phyloP scores from a whole-genome alignment of 2,113 vertebrate genomes.

The Hylia prasina region DNA sequence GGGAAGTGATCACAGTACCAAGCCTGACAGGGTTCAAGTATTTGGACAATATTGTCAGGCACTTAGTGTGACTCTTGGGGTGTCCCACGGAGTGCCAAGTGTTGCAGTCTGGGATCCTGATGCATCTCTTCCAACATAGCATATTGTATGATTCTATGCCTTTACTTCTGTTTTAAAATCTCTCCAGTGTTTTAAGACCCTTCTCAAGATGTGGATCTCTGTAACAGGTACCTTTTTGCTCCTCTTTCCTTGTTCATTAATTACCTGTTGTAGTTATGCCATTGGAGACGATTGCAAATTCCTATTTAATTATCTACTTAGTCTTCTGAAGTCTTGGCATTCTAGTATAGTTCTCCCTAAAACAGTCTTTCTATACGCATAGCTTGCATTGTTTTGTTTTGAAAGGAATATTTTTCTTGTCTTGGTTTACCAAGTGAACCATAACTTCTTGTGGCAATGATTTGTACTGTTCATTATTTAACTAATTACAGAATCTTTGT shows the following conservation, averaged over 20 bases:
- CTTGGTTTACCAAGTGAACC: not conserved
- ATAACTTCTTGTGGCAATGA: not conserved
- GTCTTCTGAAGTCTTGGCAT: not conserved
- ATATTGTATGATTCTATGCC: not conserved
- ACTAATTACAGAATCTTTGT: not conserved
- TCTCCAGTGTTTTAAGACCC: not conserved
- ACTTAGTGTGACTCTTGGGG: not conserved
- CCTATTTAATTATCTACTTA: not conserved
- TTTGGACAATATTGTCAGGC: not conserved
- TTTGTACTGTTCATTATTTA: not conserved
- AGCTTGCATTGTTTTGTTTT: not conserved
- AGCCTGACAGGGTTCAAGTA: not conserved
- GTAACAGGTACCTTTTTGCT: not conserved
- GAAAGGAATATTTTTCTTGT: not conserved
- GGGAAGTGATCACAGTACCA: not conserved
- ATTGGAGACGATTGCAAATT: not conserved
- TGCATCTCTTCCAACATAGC: accelerated
- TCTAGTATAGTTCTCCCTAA: not conserved
- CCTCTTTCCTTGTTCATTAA: not conserved
- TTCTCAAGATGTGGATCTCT: not conserved
- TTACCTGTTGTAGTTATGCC: not conserved
- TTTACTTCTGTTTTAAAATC: not conserved
- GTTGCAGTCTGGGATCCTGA: not conserved
- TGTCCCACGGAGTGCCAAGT: accelerated
- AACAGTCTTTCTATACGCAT: not conserved